Percentiles rank a stretch among this genome's conserved stretches.
Evolutionary conservation across 2,888 invertebrate genomes (phyloP).

Genomic region (Iselma pallidipennis): DNA sequence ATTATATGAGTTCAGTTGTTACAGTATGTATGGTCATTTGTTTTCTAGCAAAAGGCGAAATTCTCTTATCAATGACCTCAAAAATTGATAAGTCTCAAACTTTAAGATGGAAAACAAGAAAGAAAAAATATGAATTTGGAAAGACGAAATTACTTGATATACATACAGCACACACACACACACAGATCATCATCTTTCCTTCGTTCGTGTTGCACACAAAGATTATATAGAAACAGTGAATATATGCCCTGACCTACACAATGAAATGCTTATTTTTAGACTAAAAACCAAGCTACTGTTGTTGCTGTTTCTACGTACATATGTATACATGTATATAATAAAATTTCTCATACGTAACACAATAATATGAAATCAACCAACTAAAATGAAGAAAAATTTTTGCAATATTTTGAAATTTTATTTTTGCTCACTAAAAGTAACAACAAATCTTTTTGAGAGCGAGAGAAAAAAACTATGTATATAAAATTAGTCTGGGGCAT

Average conservation of each 20-base stretch:
- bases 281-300: not conserved
- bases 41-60: not conserved
- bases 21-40: not conserved
- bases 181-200: not conserved
- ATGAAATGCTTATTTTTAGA: conserved; percentile 24
- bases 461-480: not conserved
- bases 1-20: too few species aligned
- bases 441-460: not conserved
- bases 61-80: not conserved
- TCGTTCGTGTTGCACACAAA: not conserved
- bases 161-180: not conserved
- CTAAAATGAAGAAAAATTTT: too few species aligned
- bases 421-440: not conserved
- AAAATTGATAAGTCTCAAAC: not conserved
- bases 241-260: conserved; percentile 25
- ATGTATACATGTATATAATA: too few species aligned
- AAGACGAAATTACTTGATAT: not conserved
- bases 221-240: not conserved
- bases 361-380: too few species aligned
- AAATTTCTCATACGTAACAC: too few species aligned
- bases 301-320: too few species aligned
- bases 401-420: too few species aligned
- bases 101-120: not conserved
- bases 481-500: not conserved
- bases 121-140: too few species aligned